phyloP scores from a whole-genome alignment of 2,113 vertebrate genomes.

The Rattus norvegicus region DNA sequence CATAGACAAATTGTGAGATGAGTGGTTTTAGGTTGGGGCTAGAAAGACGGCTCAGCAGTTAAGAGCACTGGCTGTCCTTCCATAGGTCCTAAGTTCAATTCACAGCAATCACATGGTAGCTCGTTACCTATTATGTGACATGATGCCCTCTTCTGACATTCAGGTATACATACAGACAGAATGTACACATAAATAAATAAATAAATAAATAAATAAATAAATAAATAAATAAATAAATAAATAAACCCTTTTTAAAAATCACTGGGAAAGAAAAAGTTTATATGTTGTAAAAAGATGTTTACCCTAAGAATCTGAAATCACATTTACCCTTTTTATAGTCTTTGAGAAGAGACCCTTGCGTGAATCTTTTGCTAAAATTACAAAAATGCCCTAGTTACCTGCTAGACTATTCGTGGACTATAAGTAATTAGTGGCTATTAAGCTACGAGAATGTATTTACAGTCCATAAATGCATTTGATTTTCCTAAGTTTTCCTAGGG shows the following conservation, averaged over 20 bases:
- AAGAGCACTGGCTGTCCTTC: too few species aligned
- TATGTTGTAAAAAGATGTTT: neutral
- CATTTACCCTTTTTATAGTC: neutral
- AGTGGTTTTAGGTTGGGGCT: neutral
- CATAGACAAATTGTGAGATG: neutral
- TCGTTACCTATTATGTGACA: too few species aligned
- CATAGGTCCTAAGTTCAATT: too few species aligned
- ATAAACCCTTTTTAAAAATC: too few species aligned
- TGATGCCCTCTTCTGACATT: too few species aligned
- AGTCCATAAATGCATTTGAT: slow-evolving; percentile 68
- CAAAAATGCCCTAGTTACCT: slow-evolving; percentile 13
- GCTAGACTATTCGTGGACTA: slow-evolving; percentile 26
- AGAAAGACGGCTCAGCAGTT: too few species aligned
- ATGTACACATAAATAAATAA: too few species aligned
- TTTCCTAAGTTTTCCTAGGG: slow-evolving; percentile 47
- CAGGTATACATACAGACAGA: too few species aligned
- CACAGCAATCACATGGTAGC: too few species aligned
- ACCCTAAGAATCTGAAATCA: neutral
- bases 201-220: too few species aligned
- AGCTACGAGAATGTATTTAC: slow-evolving; percentile 67
- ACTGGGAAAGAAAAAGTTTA: too few species aligned
- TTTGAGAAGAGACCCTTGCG: neutral
- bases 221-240: too few species aligned
- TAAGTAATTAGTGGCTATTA: slow-evolving; percentile 69
- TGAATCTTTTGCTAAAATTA: slow-evolving; percentile 44